Evolutionary conservation across 2,113 vertebrate genomes (phyloP).

Genomic region (Rousettus leschenaultii): DNA sequence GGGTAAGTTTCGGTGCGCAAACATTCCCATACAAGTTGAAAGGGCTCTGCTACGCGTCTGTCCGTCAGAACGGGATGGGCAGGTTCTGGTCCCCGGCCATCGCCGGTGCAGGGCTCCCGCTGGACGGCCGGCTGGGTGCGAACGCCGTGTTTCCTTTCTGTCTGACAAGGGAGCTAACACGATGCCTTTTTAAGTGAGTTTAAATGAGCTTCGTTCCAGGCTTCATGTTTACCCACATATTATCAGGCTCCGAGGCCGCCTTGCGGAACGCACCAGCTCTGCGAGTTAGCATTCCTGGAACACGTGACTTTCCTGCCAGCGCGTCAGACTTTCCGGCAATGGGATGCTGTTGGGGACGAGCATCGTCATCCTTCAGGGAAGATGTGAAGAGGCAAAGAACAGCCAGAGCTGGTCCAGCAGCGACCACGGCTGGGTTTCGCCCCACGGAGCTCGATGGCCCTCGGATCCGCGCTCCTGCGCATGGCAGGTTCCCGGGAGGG

Average conservation of each 20-base stretch:
- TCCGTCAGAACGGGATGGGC: rapidly evolving
- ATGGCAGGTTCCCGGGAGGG: neutral
- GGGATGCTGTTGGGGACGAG: neutral
- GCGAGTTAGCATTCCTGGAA: neutral
- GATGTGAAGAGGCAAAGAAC: neutral
- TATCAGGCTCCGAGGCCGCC: neutral
- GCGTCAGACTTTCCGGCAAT: neutral
- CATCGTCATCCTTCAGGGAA: neutral
- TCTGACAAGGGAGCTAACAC: no score
- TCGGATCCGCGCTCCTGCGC: neutral
- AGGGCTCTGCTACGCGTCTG: rapidly evolving
- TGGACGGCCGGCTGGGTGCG: no score
- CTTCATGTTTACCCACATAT: neutral
- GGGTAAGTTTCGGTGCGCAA: neutral
- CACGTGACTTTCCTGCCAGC: neutral
- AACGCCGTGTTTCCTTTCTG: no score
- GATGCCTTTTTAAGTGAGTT: neutral
- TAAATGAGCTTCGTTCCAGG: constrained; percentile 8
- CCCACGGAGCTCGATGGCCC: neutral
- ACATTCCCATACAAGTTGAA: neutral
- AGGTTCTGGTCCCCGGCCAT: rapidly evolving
- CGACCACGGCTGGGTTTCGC: neutral
- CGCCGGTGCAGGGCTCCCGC: rapidly evolving
- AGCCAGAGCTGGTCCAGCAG: neutral
- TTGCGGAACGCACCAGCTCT: neutral